Evolutionary conservation across 2,888 invertebrate genomes (phyloP).

Genomic region (Pemphredon lugubris): DNA sequence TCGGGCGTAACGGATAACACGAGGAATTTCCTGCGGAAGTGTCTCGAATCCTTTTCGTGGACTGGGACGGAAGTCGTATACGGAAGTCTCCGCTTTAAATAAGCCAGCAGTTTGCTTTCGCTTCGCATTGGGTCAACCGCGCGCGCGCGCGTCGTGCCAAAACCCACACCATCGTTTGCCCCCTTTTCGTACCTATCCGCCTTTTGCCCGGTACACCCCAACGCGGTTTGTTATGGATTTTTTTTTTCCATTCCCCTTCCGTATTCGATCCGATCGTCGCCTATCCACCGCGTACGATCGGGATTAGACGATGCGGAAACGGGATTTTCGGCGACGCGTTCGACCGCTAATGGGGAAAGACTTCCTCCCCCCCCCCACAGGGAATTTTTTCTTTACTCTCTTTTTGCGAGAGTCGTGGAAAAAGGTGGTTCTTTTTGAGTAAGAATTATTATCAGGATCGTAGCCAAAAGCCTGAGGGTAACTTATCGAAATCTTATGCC

Average conservation of each 20-base stretch:
- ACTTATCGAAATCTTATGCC: no score
- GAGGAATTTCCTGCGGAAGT: constrained; percentile 44
- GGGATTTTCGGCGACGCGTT: no score
- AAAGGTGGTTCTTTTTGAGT: no score
- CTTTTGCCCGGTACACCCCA: neutral
- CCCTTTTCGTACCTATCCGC: neutral
- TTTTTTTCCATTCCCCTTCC: neutral
- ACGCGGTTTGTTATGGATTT: neutral
- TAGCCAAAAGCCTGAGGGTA: no score
- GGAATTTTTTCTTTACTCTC: no score
- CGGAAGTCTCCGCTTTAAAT: constrained; percentile 52
- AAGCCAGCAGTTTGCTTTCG: constrained; percentile 46
- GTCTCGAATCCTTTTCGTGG: constrained; percentile 4
- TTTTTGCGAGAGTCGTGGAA: no score
- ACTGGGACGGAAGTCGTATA: constrained; percentile 31
- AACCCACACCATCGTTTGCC: neutral
- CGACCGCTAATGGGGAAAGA: no score
- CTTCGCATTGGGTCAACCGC: constrained; percentile 15
- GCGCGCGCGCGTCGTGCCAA: constrained; percentile 26
- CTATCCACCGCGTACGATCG: no score
- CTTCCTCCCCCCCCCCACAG: no score
- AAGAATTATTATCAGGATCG: no score
- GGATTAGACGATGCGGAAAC: no score
- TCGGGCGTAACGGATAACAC: constrained; percentile 19
- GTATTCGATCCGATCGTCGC: no score